These are phyloP conservation scores for Glandiceps talaboti DNA, from an alignment of 53 echinoderm and acorn worm species.

Conservation along the genomic window DNA sequence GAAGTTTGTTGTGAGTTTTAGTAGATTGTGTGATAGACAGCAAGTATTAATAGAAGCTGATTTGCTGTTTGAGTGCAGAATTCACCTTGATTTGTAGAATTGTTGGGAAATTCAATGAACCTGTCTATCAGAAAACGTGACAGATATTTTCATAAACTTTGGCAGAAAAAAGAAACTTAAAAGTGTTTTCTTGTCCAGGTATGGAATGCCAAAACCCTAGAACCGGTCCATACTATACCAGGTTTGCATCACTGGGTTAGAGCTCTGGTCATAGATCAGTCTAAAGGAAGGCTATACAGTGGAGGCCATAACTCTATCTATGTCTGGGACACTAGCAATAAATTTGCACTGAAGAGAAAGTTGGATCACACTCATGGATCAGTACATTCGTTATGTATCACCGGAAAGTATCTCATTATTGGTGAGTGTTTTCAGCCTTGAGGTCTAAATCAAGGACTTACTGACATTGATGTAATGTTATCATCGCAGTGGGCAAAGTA, in stretches of 20 bases:
- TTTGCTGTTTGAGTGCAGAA: too few species aligned
- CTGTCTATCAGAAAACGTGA: too few species aligned
- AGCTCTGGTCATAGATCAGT: conserved; percentile 61
- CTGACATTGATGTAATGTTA: too few species aligned
- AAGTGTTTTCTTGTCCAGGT: conserved; percentile 58
- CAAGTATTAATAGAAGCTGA: too few species aligned
- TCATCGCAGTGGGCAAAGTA: too few species aligned
- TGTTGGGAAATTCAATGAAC: too few species aligned
- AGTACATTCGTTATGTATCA: conserved; percentile 76
- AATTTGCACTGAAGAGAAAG: conserved; percentile 76
- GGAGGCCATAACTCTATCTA: conserved; percentile 79
- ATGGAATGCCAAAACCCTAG: conserved; percentile 57
- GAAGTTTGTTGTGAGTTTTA: too few species aligned
- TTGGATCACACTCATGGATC: conserved; percentile 79
- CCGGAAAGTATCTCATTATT: conserved; percentile 56
- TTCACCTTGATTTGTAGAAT: too few species aligned
- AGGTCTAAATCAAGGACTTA: too few species aligned
- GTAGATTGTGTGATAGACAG: too few species aligned
- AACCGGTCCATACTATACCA: conserved; percentile 44
- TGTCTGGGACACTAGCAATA: conserved; percentile 65
- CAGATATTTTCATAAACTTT: too few species aligned
- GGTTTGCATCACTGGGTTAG: conserved; percentile 89
- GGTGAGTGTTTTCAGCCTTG: conserved; percentile 38
- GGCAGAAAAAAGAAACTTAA: too few species aligned
- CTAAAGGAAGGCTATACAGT: conserved; percentile 77